Evolutionary conservation across 2,888 invertebrate genomes (phyloP), one percentile per base, ranked within the genome.

Genomic region (Pinctada fucata): DNA sequence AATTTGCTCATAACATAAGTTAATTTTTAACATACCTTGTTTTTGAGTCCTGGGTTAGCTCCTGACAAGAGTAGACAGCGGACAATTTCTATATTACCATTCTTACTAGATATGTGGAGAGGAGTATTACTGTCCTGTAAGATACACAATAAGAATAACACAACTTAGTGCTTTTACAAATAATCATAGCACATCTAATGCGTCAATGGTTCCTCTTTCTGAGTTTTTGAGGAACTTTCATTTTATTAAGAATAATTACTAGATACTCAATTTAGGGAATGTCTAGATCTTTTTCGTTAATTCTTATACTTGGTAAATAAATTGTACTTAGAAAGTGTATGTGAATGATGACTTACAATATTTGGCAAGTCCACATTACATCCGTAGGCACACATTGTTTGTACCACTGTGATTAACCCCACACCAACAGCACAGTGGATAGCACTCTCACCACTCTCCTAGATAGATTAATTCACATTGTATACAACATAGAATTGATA

Each of bases 61-160:
- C 96, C 95, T 79, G 95, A 95, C 83, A 95, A 93, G 87, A 96
- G 95, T 71, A 96, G 93, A 89, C 95, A 95, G 85, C 95, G 93
- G 48, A 95, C 95, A 83, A 96, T 94, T 90, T 96, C 95, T 73
- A 95, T 94, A 90, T 95, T 95, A 16, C 96, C 96, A 88, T 94
- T 93, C 88, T 95, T 94, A 66, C 96, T 95, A 75, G 96, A 96
- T 81, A 96, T 93, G 91, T 96, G 96, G 69, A 96, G 91, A 1
- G 96, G 95, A 0, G 92, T 91, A 69, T 91, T 79, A 5, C 90
- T 90, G 72, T 88, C 92, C 92, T 89, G 81, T n/a, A 80, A 82
- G 50, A 66, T n/a, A 66, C 45, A 16, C 8, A 31, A 31, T 31
- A 31, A 31, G 0, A 31, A 31, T 31, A 31, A 31, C 31, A 31